A percentile compares a stretch with the other conserved stretches of the same genome.
Conservation (phyloP, 1,140 invertebrate genomes). For the Diuraphis noxia region DNA sequence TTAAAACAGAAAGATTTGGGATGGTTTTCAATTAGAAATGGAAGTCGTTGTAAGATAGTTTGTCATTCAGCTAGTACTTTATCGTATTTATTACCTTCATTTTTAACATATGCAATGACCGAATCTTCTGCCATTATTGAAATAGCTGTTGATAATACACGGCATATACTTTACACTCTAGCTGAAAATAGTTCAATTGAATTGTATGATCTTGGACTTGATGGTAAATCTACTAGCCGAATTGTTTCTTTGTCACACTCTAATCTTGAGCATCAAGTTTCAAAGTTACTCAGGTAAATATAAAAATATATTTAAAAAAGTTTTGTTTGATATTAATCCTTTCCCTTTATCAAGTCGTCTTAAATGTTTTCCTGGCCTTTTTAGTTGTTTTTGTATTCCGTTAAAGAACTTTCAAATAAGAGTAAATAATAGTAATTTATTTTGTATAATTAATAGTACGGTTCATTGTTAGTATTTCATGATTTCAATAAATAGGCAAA, state of each 20-base stretch:
- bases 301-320: neutral
- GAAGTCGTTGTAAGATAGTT: conserved; percentile 90
- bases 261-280: conserved; percentile 76
- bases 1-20: conserved; percentile 71
- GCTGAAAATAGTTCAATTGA: conserved; percentile 80
- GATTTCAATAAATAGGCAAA: no score
- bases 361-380: neutral
- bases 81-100: conserved; percentile 89
- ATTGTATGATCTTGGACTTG: conserved; percentile 85
- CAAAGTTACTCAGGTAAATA: conserved; percentile 75
- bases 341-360: neutral
- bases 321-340: neutral
- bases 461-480: neutral
- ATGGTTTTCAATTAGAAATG: conserved; percentile 73
- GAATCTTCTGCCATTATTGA: conserved; percentile 88
- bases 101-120: conserved; percentile 78
- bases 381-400: no score
- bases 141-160: conserved; percentile 86
- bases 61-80: conserved; percentile 89
- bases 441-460: neutral
- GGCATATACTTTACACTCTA: conserved; percentile 88
- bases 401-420: neutral
- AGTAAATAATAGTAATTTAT: neutral
- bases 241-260: conserved; percentile 78
- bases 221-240: conserved; percentile 73